Evolutionary conservation across 1,140 invertebrate species (phyloP), one percentile per base, ranked within the genome.

Genomic region (Tetranychus urticae): DNA sequence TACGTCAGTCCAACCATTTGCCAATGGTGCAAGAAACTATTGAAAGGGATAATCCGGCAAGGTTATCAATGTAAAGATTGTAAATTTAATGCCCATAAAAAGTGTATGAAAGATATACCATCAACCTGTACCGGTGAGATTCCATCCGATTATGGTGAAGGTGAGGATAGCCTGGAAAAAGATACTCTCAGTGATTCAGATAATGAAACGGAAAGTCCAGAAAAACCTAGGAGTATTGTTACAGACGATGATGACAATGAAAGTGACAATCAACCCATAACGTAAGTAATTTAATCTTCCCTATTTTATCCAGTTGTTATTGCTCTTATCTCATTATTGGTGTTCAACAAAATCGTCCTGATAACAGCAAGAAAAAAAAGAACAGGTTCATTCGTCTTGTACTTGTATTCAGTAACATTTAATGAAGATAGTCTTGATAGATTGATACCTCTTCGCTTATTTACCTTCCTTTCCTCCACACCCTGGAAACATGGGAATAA

Each of bases 1-100:
- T 97, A 97, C 74, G 93, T 86, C 31, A 77, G 87, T 48, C 94
- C 91, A 31, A 97, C 94, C 1, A 83, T 97, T 13, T 98, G 94
- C 72, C 86, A 92, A 67, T 79, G 83, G 70, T 97, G 93, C 77
- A 91, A 92, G 72, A 92, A 92, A 74, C 78, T 98, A 65, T 77
- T 97, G 34, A 85, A 87, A 68, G 93, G 93, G 1, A 77, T 98
- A 55, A 94, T 96, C 73, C 86, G 93, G 70, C 94, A 98, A 76
- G 89, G 94, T 52, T 73, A 94, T 60, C 93, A 97, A 72, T 98
- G 94, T 73, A 87, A 90, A 76, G 78, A 77, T 59, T 67, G 66
- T 65, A 63, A 65, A 71, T 96, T 91, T 74, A 97, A 98, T 77
- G 88, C 86, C 62, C 93, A 97, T 74, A 90, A 94, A 71, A 97